Evolutionary conservation across 92 coral and sea anemone genomes (phyloP).

Genomic region (Blastomussa wellsi): DNA sequence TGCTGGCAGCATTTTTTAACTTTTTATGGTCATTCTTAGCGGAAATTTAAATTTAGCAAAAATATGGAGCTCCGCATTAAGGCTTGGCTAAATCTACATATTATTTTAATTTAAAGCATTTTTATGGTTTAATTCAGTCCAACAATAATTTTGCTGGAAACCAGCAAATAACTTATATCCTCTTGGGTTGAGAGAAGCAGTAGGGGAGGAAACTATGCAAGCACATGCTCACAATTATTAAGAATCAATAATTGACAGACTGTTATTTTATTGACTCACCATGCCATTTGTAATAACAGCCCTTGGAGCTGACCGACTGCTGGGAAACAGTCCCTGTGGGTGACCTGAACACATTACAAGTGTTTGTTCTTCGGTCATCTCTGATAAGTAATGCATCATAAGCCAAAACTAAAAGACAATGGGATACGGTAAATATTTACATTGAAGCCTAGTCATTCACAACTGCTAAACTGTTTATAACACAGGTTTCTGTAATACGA

Average conservation of each 20-base stretch:
- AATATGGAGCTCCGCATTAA: no score
- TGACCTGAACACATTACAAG: slow-evolving; percentile 94
- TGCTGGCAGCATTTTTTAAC: no score
- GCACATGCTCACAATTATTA: background rate
- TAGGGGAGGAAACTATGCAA: background rate
- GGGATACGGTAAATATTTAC: background rate
- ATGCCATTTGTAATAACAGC: slow-evolving; percentile 94
- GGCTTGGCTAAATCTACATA: no score
- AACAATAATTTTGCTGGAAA: no score
- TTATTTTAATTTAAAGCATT: no score
- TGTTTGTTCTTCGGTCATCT: slow-evolving; percentile 95
- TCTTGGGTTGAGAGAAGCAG: background rate
- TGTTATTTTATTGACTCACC: slow-evolving; percentile 53
- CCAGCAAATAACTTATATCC: no score
- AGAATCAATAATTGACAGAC: background rate
- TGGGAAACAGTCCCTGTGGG: slow-evolving; percentile 93
- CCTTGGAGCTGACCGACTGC: slow-evolving; percentile 81
- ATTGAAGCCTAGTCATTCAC: no score
- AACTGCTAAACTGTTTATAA: background rate
- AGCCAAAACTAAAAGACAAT: slow-evolving; percentile 71
- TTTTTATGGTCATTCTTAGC: no score
- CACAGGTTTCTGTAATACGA: no score
- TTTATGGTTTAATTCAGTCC: no score
- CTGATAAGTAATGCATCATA: slow-evolving; percentile 85
- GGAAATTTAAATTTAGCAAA: no score